Base-by-base conservation (phyloP, 1,140 invertebrate species). In the Drosophila watanabei region DNA sequence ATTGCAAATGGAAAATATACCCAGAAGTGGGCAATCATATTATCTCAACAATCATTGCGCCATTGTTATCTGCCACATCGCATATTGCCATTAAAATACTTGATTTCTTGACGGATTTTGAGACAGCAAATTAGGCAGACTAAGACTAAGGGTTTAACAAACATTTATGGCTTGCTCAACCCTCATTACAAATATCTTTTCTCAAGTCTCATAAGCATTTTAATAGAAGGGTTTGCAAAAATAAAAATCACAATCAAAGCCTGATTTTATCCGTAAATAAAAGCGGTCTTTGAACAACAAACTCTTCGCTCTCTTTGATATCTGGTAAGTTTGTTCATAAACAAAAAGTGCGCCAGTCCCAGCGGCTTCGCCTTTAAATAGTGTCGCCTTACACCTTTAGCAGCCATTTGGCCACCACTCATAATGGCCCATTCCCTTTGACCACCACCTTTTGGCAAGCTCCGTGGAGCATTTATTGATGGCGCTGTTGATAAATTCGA, bases 401-500 rank as follows among this genome's bases (percentile, higher is more conserved):
- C 54, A 16, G 52, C 52, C 51, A 41, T 51, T 73, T 60, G 70
- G 70, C 30, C 18, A 73, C 54, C 35, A 72, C 24, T 75, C 69
- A 61, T 45, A 73, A 52, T 35, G 65, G 45, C 14, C 46, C 64
- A 70, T 35, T 10, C 64, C 20, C 11, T 49, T 64, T 54, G 63
- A 16, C 33, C 66, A 61, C 16, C 52, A 30, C 24, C 51, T 65
- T 65, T 65, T 13, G 37, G 16, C 30, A 5, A 65, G 32, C 43
- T 32, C 43, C 61, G 70, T 79, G 77, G 77, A 79, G 54, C 68
- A 73, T 70, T 77, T 80, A 90, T 82, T 86, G 79, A 89, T 88
- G 73, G 63, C 64, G 70, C 51, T 80, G 78, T 64, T 89, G 86
- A 89, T 88, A 89, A 89, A 84, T 88, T 72, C 65, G 64, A 64